These are phyloP conservation scores for Nothoprocta pentlandii DNA, from an alignment of 2,113 vertebrate genomes.

Conservation along the genomic window DNA sequence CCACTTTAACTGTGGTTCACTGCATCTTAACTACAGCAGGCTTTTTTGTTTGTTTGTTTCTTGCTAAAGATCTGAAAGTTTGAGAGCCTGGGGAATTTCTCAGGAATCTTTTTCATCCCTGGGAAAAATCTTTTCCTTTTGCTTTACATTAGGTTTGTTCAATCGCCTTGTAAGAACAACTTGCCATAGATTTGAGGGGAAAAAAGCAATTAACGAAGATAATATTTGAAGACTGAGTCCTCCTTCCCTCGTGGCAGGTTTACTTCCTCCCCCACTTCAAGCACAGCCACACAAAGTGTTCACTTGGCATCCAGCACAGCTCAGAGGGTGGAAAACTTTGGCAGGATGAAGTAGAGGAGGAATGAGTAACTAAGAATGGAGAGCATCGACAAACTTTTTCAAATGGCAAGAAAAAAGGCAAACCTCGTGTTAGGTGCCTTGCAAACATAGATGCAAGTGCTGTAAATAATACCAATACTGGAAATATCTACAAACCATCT, in stretches of 20 bases:
- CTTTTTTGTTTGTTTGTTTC: background rate
- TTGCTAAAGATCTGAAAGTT: background rate
- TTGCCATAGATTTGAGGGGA: background rate
- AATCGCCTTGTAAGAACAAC: constrained; percentile 17
- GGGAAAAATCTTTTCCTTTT: background rate
- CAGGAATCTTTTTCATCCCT: background rate
- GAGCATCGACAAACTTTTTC: background rate
- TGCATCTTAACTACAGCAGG: background rate
- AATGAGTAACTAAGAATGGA: constrained; percentile 7
- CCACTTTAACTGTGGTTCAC: background rate
- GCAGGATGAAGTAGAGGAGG: background rate
- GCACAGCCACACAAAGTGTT: constrained; percentile 17
- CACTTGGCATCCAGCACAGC: constrained; percentile 28
- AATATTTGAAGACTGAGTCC: background rate
- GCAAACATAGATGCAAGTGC: background rate
- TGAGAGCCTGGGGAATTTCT: background rate
- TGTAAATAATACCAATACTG: background rate
- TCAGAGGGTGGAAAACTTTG: constrained; percentile 46
- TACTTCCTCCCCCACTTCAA: constrained; percentile 6
- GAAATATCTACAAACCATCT: background rate
- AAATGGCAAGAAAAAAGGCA: background rate
- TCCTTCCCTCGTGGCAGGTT: background rate
- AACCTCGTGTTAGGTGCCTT: background rate
- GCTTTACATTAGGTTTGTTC: background rate
- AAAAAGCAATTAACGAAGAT: constrained; percentile 14